These are phyloP conservation scores for Thamnophis elegans DNA, from an alignment of 2,797 vertebrate species.

Conservation along the genomic window DNA sequence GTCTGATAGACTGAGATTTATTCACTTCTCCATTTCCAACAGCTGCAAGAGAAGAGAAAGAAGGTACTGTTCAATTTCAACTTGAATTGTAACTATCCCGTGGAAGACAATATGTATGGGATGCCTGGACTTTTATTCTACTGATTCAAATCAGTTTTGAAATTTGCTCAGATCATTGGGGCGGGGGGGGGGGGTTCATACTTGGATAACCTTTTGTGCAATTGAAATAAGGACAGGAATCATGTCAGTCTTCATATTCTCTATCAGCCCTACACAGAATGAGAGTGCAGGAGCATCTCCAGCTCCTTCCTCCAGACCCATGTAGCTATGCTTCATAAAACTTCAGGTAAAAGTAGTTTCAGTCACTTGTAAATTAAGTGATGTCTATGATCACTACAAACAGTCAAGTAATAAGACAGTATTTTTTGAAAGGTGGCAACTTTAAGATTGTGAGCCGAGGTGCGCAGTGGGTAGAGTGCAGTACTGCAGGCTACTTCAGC, in stretches of 20 bases:
- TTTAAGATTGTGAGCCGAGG: no score
- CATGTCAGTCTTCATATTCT: neutral
- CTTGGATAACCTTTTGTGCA: neutral
- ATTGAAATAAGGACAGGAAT: neutral
- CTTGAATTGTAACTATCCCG: neutral
- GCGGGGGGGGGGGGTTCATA: neutral
- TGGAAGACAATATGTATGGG: neutral
- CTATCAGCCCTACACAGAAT: neutral
- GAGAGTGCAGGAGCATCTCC: neutral
- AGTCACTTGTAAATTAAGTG: neutral
- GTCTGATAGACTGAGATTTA: neutral
- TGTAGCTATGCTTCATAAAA: neutral
- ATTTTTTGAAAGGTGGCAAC: neutral
- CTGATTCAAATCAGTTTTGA: neutral
- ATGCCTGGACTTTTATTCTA: neutral
- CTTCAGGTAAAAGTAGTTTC: neutral
- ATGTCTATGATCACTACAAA: neutral
- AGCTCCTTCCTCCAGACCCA: neutral
- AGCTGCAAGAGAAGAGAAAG: slow-evolving; percentile 30
- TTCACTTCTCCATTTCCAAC: neutral
- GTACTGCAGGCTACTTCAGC: no score
- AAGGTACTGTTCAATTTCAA: rapidly evolving
- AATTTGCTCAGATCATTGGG: neutral
- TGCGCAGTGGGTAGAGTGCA: no score
- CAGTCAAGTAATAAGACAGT: neutral